Conservation (phyloP, 2,888 invertebrate genomes). For the Noctua janthe region DNA sequence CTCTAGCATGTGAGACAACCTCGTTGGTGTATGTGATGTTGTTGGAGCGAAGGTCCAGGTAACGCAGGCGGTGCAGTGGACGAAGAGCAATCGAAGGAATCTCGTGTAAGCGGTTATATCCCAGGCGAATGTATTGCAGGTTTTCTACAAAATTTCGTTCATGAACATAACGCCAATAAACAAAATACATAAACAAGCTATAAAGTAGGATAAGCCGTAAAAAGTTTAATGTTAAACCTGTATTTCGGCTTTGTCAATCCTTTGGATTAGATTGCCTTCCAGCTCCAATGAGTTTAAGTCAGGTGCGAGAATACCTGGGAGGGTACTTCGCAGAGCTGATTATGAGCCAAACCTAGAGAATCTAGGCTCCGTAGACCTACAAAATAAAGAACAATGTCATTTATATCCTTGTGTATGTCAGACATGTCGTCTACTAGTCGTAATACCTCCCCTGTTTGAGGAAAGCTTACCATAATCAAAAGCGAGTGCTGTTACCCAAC, state of each 20-base stretch:
- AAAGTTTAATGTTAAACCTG: conserved; percentile 31
- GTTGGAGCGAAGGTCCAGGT: too few species aligned
- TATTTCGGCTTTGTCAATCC: conserved; percentile 93
- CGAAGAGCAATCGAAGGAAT: too few species aligned
- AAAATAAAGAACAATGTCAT: conserved; percentile 31
- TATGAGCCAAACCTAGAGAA: conserved; percentile 96
- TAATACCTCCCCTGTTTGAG: neutral
- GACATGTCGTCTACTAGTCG: conserved; percentile 1
- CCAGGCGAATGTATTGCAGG: too few species aligned
- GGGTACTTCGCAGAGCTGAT: conserved; percentile 95
- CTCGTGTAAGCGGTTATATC: too few species aligned
- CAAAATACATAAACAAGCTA: too few species aligned
- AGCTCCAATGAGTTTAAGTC: conserved; percentile 96
- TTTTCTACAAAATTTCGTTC: too few species aligned
- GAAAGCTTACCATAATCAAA: conserved; percentile 31
- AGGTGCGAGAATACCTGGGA: conserved; percentile 94
- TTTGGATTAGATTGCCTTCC: conserved; percentile 95
- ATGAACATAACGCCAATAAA: too few species aligned
- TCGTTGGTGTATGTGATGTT: too few species aligned
- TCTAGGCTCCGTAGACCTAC: conserved; percentile 95
- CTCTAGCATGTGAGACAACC: too few species aligned
- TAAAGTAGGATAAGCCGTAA: neutral
- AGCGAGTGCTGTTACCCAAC: conserved; percentile 34
- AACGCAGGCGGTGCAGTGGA: too few species aligned
- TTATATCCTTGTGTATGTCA: neutral